Percentiles rank a stretch among this genome's conserved stretches.
phyloP scores from a whole-genome alignment of 2,888 invertebrate genomes.

The Cephus rjabovi region DNA sequence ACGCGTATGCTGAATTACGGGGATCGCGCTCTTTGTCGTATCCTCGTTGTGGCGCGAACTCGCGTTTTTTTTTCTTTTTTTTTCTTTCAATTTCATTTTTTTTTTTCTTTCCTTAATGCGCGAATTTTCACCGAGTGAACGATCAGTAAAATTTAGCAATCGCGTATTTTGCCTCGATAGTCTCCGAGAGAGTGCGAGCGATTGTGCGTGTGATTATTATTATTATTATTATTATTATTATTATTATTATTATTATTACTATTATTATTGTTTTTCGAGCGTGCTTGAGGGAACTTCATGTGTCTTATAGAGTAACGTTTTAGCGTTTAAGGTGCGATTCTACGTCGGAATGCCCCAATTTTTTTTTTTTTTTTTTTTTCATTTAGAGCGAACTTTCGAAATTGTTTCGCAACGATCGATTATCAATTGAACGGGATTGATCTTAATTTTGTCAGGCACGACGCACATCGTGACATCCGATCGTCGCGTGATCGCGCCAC shows the following conservation, averaged over 20 bases:
- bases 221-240: background rate
- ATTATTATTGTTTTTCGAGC: background rate
- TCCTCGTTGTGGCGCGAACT: too few species aligned
- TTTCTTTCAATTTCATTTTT: too few species aligned
- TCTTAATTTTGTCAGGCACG: background rate
- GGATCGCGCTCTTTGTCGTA: too few species aligned
- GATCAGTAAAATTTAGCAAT: too few species aligned
- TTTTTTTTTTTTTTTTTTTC: background rate
- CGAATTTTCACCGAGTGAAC: too few species aligned
- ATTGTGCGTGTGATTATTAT: background rate
- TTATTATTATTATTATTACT: background rate
- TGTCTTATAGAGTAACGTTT: background rate
- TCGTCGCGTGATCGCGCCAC: background rate
- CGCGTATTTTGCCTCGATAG: background rate
- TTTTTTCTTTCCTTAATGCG: too few species aligned
- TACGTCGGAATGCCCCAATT: background rate
- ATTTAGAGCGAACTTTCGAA: background rate
- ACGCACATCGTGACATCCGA: background rate
- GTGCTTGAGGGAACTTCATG: background rate
- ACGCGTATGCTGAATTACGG: too few species aligned
- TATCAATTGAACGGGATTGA: background rate
- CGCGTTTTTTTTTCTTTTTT: too few species aligned
- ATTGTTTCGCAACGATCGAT: background rate
- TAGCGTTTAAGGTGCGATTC: background rate
- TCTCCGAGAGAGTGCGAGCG: conserved; percentile 2